Evolutionary conservation across 2,113 vertebrate species (phyloP).

Genomic region (Microtus ochrogaster): DNA sequence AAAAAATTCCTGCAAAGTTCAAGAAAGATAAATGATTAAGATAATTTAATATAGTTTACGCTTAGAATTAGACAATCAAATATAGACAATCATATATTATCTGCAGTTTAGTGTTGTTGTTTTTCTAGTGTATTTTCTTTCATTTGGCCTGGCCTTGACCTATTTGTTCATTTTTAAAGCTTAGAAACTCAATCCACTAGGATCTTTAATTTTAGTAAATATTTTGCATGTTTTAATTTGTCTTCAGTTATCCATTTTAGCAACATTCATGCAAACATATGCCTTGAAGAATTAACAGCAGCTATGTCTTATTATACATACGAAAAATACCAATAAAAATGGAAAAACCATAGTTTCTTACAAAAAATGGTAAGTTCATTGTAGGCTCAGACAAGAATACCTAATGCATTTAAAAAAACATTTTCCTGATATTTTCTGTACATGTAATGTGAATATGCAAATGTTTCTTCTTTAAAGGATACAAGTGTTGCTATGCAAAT

Average conservation of each 20-base stretch:
- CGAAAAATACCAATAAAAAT: slow-evolving; percentile 15
- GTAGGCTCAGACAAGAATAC: neutral
- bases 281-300: neutral
- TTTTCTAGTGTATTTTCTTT: slow-evolving; percentile 13
- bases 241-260: neutral
- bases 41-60: slow-evolving; percentile 29
- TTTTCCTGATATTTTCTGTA: neutral
- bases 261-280: slow-evolving; percentile 27
- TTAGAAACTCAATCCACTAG: neutral
- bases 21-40: slow-evolving; percentile 57
- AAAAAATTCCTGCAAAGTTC: slow-evolving; percentile 7
- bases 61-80: slow-evolving; percentile 43
- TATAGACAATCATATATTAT: neutral
- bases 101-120: neutral
- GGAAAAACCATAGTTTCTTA: neutral
- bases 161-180: slow-evolving; percentile 30
- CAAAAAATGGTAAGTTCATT: neutral
- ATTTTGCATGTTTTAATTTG: neutral
- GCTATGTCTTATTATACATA: neutral
- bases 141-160: neutral
- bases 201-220: slow-evolving; percentile 18
- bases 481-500: neutral
- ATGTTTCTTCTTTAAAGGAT: neutral
- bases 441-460: slow-evolving; percentile 13
- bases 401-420: neutral